A percentile compares a stretch with the other conserved stretches of the same genome.
These are phyloP conservation scores for Rhingia rostrata DNA, from an alignment of 2,888 invertebrate species.

Conservation along the genomic window DNA sequence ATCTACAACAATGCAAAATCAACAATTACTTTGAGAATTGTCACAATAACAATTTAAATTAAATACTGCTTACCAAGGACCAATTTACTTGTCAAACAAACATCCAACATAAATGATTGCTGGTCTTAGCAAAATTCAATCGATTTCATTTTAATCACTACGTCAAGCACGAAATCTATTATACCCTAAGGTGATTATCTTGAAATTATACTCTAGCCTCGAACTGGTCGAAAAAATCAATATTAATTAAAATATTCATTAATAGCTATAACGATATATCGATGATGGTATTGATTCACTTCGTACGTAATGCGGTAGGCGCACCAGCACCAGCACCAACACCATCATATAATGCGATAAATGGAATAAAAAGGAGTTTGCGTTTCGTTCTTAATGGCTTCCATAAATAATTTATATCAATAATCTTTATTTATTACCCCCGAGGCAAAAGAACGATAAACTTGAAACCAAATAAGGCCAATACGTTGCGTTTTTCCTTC, in stretches of 20 bases:
- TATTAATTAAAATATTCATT: constrained; percentile 47
- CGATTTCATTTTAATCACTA: no score
- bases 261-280: constrained; percentile 28
- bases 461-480: constrained; percentile 62
- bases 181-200: constrained; percentile 16
- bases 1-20: no score
- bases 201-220: constrained; percentile 19
- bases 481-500: constrained; percentile 25
- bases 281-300: constrained; percentile 31
- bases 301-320: neutral
- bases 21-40: no score
- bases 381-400: constrained; percentile 53
- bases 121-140: no score
- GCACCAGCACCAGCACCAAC: neutral
- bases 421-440: constrained; percentile 71
- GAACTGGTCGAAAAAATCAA: constrained; percentile 28
- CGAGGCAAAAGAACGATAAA: constrained; percentile 57
- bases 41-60: no score
- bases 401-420: constrained; percentile 70
- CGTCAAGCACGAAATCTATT: no score
- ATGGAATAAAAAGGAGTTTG: constrained; percentile 17
- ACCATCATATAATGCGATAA: neutral
- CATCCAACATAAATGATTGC: no score
- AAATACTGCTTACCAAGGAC: no score
- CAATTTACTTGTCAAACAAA: no score